Evolutionary conservation across 2,113 vertebrate species (phyloP).

Genomic region (Sylvietta virens): DNA sequence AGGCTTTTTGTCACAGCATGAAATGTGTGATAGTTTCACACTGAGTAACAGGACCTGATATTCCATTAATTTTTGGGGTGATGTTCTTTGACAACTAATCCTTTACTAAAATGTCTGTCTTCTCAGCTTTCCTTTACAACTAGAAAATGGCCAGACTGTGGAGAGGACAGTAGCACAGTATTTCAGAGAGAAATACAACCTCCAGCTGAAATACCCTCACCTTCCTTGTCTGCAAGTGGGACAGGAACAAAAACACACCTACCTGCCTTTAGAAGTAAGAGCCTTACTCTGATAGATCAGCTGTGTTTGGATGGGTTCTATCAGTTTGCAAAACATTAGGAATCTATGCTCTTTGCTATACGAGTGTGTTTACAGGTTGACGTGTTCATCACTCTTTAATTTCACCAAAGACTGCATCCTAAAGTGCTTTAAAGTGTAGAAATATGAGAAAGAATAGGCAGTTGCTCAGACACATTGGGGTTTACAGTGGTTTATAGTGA

Average conservation of each 20-base stretch:
- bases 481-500: background rate
- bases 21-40: background rate
- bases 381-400: background rate
- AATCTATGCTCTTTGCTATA: background rate
- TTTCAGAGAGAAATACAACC: constrained; percentile 97
- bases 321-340: background rate
- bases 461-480: rapidly evolving
- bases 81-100: background rate
- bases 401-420: background rate
- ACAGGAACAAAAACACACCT: constrained; percentile 99
- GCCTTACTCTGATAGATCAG: background rate
- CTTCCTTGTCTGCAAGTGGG: constrained; percentile 98
- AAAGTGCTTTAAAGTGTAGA: background rate
- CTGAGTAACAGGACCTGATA: background rate
- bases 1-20: background rate
- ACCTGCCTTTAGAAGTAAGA: constrained; percentile 97
- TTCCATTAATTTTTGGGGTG: background rate
- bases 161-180: constrained; percentile 99
- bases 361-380: background rate
- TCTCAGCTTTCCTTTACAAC: constrained; percentile 91
- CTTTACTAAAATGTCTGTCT: background rate
- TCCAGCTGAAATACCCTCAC: constrained; percentile 98
- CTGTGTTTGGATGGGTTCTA: background rate
- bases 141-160: constrained; percentile 98
- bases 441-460: rapidly evolving